A percentile compares a stretch with the other conserved stretches of the same genome.
Conservation (phyloP, 2,113 vertebrate species). For the Conger conger region DNA sequence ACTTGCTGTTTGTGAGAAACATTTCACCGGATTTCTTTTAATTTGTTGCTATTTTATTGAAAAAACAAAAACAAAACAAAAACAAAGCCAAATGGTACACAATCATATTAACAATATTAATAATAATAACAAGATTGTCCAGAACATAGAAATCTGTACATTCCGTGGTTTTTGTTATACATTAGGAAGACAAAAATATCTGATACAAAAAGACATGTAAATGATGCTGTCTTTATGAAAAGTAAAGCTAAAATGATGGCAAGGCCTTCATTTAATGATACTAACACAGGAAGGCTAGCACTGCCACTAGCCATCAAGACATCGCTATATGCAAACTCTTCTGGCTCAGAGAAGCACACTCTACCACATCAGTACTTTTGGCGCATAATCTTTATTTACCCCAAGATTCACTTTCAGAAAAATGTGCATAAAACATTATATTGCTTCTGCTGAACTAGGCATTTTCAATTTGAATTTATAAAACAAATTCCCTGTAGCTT, state of each 20-base stretch:
- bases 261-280: constrained; percentile 37
- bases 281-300: constrained; percentile 35
- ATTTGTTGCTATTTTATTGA: constrained; percentile 56
- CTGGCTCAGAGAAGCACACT: not conserved
- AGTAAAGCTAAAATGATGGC: constrained; percentile 30
- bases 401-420: not conserved
- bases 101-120: constrained; percentile 52
- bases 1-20: not conserved
- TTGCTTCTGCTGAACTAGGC: not conserved
- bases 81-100: constrained; percentile 40
- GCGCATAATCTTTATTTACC: not conserved
- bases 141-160: constrained; percentile 85
- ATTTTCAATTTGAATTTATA: not conserved
- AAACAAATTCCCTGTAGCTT: not conserved
- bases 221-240: constrained; percentile 39
- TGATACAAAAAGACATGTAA: constrained; percentile 58
- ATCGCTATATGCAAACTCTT: not conserved
- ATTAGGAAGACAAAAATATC: constrained; percentile 84
- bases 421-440: not conserved
- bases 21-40: not conserved
- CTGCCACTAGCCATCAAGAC: not conserved
- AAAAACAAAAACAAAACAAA: constrained; percentile 44
- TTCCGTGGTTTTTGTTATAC: constrained; percentile 86
- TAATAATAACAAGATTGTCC: constrained; percentile 53
- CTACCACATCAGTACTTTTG: not conserved